phyloP scores from a whole-genome alignment of 1,140 invertebrate species.

The Luehdorfia chinensis region DNA sequence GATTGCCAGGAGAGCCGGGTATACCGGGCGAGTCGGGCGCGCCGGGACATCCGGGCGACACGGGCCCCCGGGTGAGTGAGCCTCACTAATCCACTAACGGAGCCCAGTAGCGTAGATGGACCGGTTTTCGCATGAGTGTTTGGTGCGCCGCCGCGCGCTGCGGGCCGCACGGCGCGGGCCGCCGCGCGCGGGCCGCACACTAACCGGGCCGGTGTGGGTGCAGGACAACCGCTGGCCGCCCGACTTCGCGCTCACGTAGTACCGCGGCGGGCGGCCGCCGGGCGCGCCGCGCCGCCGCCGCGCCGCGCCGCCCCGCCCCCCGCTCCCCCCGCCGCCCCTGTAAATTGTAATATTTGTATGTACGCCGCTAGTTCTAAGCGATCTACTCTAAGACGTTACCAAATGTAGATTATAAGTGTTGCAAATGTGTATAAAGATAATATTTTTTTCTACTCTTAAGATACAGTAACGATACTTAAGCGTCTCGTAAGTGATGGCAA shows the following conservation, averaged over 20 bases:
- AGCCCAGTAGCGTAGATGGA: constrained; percentile 1
- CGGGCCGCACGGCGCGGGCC: not conserved
- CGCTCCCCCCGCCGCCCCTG: constrained; percentile 20
- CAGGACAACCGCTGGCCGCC: constrained; percentile 65
- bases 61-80: constrained; percentile 81
- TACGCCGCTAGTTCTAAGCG: constrained; percentile 25
- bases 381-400: constrained; percentile 34
- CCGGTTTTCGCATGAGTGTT: too few species aligned
- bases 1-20: constrained; percentile 89
- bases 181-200: constrained; percentile 21
- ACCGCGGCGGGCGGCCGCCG: constrained; percentile 18
- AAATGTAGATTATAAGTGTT: constrained; percentile 44
- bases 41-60: constrained; percentile 86
- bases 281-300: constrained; percentile 10
- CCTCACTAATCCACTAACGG: not conserved
- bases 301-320: constrained; percentile 3
- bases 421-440: constrained; percentile 42
- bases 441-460: constrained; percentile 28
- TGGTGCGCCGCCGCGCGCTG: not conserved
- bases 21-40: constrained; percentile 85
- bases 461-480: not conserved
- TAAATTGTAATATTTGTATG: constrained; percentile 54
- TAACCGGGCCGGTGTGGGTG: constrained; percentile 49
- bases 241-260: constrained; percentile 60
- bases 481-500: not conserved